A percentile compares a stretch with the other conserved stretches of the same genome.
These are phyloP conservation scores for Keiferia lycopersicella DNA, from an alignment of 2,888 invertebrate genomes.

Conservation along the genomic window DNA sequence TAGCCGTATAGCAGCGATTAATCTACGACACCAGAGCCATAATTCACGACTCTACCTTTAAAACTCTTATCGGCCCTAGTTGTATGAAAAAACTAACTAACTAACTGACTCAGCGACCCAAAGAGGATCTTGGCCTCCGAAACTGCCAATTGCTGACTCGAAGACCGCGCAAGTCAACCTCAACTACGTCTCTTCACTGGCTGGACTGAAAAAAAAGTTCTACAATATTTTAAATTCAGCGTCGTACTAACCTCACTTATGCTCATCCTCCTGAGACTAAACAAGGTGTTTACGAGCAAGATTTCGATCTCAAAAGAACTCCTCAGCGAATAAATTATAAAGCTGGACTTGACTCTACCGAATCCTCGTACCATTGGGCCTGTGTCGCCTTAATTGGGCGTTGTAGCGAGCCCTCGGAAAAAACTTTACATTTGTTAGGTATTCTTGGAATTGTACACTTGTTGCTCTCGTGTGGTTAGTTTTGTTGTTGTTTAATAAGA, in stretches of 20 bases:
- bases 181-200: too few species aligned
- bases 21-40: too few species aligned
- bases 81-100: too few species aligned
- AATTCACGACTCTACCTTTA: too few species aligned
- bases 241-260: background rate
- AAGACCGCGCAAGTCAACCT: too few species aligned
- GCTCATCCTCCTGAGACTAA: slow-evolving; percentile 36
- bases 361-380: slow-evolving; percentile 33
- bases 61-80: too few species aligned
- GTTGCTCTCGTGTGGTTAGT: slow-evolving; percentile 53
- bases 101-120: too few species aligned
- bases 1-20: too few species aligned
- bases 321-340: slow-evolving; percentile 78
- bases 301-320: slow-evolving; percentile 72
- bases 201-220: too few species aligned
- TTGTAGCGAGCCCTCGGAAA: slow-evolving; percentile 69
- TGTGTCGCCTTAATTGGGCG: slow-evolving; percentile 76
- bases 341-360: slow-evolving; percentile 37
- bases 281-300: slow-evolving; percentile 79
- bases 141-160: too few species aligned
- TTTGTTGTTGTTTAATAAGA: slow-evolving; percentile 31
- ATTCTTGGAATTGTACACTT: slow-evolving; percentile 78
- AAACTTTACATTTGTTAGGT: slow-evolving; percentile 79
- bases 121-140: too few species aligned
- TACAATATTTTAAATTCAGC: background rate